phyloP scores from a whole-genome alignment of 2,113 vertebrate species.

The Toxostoma redivivum region DNA sequence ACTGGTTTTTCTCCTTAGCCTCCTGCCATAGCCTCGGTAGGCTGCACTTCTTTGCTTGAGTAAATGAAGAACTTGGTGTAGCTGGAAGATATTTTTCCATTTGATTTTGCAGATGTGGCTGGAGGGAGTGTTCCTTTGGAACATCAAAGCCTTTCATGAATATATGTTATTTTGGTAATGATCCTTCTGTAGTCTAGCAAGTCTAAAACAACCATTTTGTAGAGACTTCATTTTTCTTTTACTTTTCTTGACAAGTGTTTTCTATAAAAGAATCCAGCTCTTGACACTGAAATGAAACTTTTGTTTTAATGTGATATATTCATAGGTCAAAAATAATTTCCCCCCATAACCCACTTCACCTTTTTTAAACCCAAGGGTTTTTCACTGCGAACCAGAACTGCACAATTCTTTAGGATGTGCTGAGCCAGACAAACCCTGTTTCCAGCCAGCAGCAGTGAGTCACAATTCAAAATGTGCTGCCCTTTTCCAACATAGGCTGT shows the following conservation, averaged over 20 bases:
- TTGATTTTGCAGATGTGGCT: background rate
- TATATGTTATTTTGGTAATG: background rate
- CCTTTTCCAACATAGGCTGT: background rate
- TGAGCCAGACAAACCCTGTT: background rate
- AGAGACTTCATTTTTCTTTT: background rate
- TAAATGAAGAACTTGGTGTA: background rate
- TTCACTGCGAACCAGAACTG: background rate
- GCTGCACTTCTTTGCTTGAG: background rate
- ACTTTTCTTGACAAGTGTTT: background rate
- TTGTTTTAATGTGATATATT: background rate
- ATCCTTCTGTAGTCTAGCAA: background rate
- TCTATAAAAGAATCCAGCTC: background rate
- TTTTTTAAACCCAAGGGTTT: background rate
- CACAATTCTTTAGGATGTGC: background rate
- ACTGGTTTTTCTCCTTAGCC: background rate
- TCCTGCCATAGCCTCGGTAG: background rate
- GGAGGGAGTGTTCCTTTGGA: background rate
- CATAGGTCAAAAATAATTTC: background rate
- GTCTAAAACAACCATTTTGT: background rate
- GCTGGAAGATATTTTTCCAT: background rate
- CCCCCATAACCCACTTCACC: background rate
- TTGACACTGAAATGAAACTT: background rate
- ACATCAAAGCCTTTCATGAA: constrained; percentile 6
- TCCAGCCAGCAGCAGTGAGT: background rate
- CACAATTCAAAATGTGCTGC: background rate